Conservation (phyloP, 2,888 invertebrate species). For the Pheosia tremula region DNA sequence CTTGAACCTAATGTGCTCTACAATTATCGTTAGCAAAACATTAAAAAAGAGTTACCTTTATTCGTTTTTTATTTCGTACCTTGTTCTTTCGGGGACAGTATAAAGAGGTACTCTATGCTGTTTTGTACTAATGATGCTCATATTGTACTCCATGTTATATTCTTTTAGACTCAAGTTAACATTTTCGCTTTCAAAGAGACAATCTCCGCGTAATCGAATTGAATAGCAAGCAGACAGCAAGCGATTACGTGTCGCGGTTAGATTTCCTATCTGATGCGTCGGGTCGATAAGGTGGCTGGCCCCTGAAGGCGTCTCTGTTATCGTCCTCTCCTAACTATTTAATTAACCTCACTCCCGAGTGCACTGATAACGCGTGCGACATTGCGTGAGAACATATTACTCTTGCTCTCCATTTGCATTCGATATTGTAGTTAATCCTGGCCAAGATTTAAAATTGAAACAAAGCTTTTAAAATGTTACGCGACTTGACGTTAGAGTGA, state of each 20-base stretch:
- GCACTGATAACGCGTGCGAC: constrained; percentile 65
- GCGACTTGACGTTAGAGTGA: constrained; percentile 20
- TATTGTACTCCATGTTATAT: too few species aligned
- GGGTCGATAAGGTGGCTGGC: constrained; percentile 71
- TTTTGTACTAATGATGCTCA: too few species aligned
- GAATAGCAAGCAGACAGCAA: constrained; percentile 34
- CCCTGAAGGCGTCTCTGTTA: constrained; percentile 71
- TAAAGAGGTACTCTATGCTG: too few species aligned
- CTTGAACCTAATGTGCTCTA: not conserved
- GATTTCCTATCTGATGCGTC: constrained; percentile 68
- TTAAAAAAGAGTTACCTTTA: not conserved
- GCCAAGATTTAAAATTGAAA: constrained; percentile 24
- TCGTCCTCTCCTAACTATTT: constrained; percentile 73
- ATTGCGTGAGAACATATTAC: constrained; percentile 68
- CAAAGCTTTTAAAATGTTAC: constrained; percentile 38
- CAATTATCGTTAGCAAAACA: constrained; percentile 1
- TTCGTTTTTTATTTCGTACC: not conserved
- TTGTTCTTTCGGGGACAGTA: too few species aligned
- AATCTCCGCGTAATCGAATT: constrained; percentile 18
- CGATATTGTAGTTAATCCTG: constrained; percentile 23
- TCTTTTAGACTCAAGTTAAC: too few species aligned
- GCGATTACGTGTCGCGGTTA: constrained; percentile 59
- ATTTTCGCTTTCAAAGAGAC: not conserved
- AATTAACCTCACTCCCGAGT: constrained; percentile 75
- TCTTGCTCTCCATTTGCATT: constrained; percentile 24